A percentile compares a stretch with the other conserved stretches of the same genome.
Evolutionary conservation across 2,888 invertebrate genomes (phyloP).

Genomic region (Tanypteryx hageni): DNA sequence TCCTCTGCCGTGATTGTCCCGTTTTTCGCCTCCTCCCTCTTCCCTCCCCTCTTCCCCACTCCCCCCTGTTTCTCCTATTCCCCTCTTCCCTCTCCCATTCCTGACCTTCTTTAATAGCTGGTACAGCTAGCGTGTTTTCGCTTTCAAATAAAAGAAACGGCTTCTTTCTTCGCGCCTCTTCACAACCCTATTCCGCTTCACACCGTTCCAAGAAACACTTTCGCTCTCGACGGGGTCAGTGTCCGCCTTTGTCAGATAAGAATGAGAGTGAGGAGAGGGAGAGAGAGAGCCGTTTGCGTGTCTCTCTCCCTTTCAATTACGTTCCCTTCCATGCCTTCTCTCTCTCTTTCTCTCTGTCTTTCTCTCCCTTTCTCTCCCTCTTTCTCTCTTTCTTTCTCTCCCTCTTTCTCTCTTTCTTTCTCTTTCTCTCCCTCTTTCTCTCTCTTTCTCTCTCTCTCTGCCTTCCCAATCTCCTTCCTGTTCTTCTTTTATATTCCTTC

Average conservation of each 20-base stretch:
- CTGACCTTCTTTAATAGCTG: conserved; percentile 33
- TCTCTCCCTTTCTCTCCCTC: too few species aligned
- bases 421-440: too few species aligned
- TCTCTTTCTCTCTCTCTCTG: too few species aligned
- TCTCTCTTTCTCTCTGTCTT: background rate
- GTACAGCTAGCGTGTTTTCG: background rate
- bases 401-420: too few species aligned
- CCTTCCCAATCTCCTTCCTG: background rate
- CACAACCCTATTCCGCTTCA: background rate
- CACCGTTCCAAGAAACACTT: background rate
- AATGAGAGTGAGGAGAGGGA: background rate
- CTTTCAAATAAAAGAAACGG: background rate
- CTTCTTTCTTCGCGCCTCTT: background rate
- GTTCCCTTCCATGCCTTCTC: background rate
- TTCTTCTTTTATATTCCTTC: too few species aligned
- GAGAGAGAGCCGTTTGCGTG: too few species aligned
- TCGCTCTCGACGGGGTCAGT: conserved; percentile 38
- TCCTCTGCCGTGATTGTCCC: background rate
- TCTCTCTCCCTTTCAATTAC: background rate
- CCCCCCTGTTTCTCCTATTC: background rate
- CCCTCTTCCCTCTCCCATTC: background rate
- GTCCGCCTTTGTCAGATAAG: conserved; percentile 39
- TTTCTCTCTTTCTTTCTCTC: too few species aligned
- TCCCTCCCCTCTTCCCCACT: background rate
- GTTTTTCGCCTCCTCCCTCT: background rate